These are phyloP conservation scores for Scaptomyza tumidula DNA, from an alignment of 2,888 invertebrate genomes.

Conservation along the genomic window DNA sequence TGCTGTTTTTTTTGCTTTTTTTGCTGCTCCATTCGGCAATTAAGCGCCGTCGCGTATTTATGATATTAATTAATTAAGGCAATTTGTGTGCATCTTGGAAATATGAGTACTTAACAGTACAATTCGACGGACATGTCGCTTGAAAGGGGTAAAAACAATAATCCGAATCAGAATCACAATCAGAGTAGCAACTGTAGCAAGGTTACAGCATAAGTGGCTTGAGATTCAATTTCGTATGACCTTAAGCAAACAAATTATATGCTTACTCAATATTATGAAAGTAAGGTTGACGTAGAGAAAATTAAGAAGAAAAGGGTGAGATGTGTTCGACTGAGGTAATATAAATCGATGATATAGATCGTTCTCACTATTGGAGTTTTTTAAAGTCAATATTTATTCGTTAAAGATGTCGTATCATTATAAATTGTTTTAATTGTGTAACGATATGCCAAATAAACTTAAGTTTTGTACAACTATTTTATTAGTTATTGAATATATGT, in stretches of 20 bases:
- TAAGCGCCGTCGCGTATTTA: constrained; percentile 78
- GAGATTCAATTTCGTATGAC: neutral
- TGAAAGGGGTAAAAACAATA: constrained; percentile 12
- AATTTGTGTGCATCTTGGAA: constrained; percentile 69
- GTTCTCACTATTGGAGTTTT: too few relatives aligned
- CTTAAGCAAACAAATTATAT: neutral
- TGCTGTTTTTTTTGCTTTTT: constrained; percentile 23
- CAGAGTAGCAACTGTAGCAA: constrained; percentile 1
- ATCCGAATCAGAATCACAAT: constrained; percentile 5
- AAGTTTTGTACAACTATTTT: too few relatives aligned
- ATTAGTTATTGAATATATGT: too few relatives aligned
- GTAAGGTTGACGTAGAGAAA: too few relatives aligned
- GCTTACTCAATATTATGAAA: too few relatives aligned
- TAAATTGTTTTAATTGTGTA: too few relatives aligned
- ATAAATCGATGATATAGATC: too few relatives aligned
- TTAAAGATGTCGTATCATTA: too few relatives aligned
- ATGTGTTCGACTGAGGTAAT: too few relatives aligned
- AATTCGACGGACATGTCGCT: constrained; percentile 21
- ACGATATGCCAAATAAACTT: too few relatives aligned
- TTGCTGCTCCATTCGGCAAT: constrained; percentile 58
- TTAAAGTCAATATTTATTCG: too few relatives aligned
- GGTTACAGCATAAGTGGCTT: constrained; percentile 3
- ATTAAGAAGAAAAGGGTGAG: too few relatives aligned
- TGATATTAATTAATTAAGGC: constrained; percentile 80
- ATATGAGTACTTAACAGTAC: constrained; percentile 37